Percentiles rank a stretch among this genome's conserved stretches.
These are phyloP conservation scores for Calephelis nemesis DNA, from an alignment of 1,140 invertebrate species.

Conservation along the genomic window DNA sequence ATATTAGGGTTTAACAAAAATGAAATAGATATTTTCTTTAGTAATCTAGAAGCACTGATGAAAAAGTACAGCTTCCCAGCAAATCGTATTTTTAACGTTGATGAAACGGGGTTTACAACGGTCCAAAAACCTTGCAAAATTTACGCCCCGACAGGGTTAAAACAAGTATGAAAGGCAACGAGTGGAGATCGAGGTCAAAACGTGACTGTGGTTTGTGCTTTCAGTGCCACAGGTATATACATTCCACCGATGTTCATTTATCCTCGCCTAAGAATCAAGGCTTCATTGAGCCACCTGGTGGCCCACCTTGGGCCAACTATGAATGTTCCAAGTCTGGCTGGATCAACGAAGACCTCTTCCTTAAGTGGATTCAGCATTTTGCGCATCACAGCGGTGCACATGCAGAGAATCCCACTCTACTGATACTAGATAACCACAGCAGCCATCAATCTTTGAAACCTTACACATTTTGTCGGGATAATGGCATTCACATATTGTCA, in stretches of 20 bases:
- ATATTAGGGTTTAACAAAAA: background rate
- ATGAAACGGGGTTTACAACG: background rate
- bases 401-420: slow-evolving; percentile 22
- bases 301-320: background rate
- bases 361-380: slow-evolving; percentile 17
- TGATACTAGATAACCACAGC: slow-evolving; percentile 26
- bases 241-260: too few relatives aligned
- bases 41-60: background rate
- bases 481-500: background rate
- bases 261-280: background rate
- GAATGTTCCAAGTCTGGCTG: too few relatives aligned
- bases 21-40: background rate
- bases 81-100: slow-evolving; percentile 21
- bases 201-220: slow-evolving; percentile 22
- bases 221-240: background rate
- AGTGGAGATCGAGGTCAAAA: slow-evolving; percentile 11
- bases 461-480: too few relatives aligned
- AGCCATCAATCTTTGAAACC: slow-evolving; percentile 4
- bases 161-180: too few relatives aligned
- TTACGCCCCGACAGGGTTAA: too few relatives aligned
- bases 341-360: background rate
- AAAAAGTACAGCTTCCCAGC: slow-evolving; percentile 17
- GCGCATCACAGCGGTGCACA: slow-evolving; percentile 20
- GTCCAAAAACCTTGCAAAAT: background rate
- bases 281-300: slow-evolving; percentile 19